These are phyloP conservation scores for Prunella fulvescens DNA, from an alignment of 2,113 vertebrate genomes.

Conservation along the genomic window DNA sequence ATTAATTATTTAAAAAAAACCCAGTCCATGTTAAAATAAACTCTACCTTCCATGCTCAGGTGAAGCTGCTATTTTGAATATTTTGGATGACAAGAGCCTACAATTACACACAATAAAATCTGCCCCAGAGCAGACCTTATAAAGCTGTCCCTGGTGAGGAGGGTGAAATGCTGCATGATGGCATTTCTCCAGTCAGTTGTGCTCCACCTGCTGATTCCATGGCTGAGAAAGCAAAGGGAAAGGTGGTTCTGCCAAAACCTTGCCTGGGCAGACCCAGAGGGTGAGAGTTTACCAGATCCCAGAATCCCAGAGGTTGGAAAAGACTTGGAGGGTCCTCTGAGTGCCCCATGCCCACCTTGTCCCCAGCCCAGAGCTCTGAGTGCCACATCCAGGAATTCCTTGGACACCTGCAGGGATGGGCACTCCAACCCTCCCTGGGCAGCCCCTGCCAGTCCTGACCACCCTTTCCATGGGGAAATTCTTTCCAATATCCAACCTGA, in stretches of 20 bases:
- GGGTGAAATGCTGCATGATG: neutral
- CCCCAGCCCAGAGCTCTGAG: neutral
- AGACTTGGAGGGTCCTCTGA: accelerated
- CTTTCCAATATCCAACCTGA: neutral
- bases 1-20: neutral
- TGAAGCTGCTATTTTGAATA: neutral
- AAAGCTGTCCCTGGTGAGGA: neutral
- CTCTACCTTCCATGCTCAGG: neutral
- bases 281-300: neutral
- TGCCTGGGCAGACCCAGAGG: neutral
- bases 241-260: neutral
- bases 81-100: neutral
- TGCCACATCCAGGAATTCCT: neutral
- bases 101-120: neutral
- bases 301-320: neutral
- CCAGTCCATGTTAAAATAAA: accelerated
- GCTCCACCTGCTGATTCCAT: neutral
- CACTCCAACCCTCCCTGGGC: neutral
- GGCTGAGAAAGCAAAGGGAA: neutral
- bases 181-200: neutral
- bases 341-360: accelerated
- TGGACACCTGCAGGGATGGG: neutral
- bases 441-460: neutral
- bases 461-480: neutral
- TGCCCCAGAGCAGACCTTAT: neutral